Evolutionary conservation across 2,113 vertebrate species (phyloP), one percentile per base, ranked within the genome.

Genomic region (Ctenomys sociabilis): DNA sequence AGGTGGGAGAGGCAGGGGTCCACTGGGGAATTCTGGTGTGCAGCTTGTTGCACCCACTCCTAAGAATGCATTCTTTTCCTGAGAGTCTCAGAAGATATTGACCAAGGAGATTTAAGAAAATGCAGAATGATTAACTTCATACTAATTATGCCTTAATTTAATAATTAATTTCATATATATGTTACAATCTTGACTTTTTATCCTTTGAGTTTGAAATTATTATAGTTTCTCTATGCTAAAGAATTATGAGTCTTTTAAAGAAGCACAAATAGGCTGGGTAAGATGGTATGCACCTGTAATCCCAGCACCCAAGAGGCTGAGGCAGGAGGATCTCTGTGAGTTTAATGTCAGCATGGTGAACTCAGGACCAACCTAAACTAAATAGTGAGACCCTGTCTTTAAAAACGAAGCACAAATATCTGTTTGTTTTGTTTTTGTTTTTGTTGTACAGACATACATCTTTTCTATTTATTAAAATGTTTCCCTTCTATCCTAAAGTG

Each of bases 141-240:
- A n/a, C 8, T 30, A 54, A 0, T 94, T 90, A 11, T 86, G 90
- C 24, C 11, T 70, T 78, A 81, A 45, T 19, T 52, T 85, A 85
- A 80, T 85, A 73, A 77, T 66, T 78, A 82, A 21, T n/a, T 86
- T 83, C 3, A 35, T n/a, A 3, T 63, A 91, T 75, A 52, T 68
- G 7, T 85, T 90, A 63, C 59, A 72, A 72, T 84, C 21, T 7
- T 19, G 89, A 12, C 17, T 86, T 93, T 88, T 78, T 84, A 40
- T 72, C 8, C 63, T 61, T 40, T 52, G 32, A 32, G 2, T 45
- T 87, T 93, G 21, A 52, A 94, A 88, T 30, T 28, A 35, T 35
- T 10, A 0, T 59, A 22, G 13, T 54, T 72, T 40, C 28, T 40
- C 16, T 13, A 3, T 16, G 0, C 17, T 0, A 77, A 95, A 59